Base-by-base conservation (phyloP, 1,140 invertebrate genomes). In the Temnothorax nylanderi region DNA sequence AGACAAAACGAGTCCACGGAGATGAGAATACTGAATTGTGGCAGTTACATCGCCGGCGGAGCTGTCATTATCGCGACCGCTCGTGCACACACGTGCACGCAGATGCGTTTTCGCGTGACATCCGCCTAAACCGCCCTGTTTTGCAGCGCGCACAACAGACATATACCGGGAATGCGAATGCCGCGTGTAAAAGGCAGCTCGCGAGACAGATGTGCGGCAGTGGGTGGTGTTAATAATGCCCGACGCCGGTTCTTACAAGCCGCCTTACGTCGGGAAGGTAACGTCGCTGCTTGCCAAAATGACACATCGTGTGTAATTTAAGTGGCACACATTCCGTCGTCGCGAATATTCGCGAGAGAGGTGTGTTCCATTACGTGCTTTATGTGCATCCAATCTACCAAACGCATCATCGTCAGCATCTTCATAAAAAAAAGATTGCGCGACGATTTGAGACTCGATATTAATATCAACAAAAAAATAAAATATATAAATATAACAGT, bases 221-320 rank as follows among this genome's bases (percentile, higher is more conserved):
- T 84, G 69, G 80, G 54, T 62, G 80, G 69, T 84, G 80, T 84
- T 84, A 84, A 84, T 84, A 84, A 84, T 84, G 69, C 69, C 80
- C 56, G 51, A 84, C 80, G 80, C 74, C 54, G 69, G 41, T 74
- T 84, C 41, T 75, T 75, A 84, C 69, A 74, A 74, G 67, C 26
- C 80, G 69, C 54, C 80, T 62, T 84, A 75, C 54, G 80, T 82
- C 54, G 32, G 26, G n/a, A 49, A 74, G 49, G 51, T 26, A 21
- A 34, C 77, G n/a, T 80, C 64, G 78, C 37, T 58, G 26, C 64
- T 65, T 65, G 49, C 78, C 78, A 44, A 81, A 58, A 54, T 62
- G 80, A 84, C 80, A 82, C 37, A 60, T 18, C 44, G 44, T 62
- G 18, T 49, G 67, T 69, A 84, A 75, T 84, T 84, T 84, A 84